Evolutionary conservation across 2,797 vertebrate species (phyloP).

Genomic region (Neopelma chrysocephalum): DNA sequence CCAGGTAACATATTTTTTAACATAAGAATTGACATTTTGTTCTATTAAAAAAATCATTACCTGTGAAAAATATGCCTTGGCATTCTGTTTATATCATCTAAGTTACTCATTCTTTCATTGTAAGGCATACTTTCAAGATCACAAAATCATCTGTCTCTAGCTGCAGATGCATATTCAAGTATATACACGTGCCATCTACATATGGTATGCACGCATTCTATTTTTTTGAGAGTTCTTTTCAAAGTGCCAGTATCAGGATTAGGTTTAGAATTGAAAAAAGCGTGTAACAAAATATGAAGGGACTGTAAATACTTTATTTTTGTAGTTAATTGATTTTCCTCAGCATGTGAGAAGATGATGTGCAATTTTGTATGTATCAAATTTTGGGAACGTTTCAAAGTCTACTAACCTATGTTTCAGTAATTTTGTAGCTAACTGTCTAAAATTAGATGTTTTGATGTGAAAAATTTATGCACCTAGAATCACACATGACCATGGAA

Average conservation of each 20-base stretch:
- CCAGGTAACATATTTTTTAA: neutral
- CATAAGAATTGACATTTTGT: neutral
- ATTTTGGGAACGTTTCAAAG: neutral
- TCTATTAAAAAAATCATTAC: neutral
- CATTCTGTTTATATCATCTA: neutral
- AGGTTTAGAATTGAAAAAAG: neutral
- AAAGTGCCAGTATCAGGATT: neutral
- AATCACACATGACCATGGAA: neutral
- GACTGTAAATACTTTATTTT: neutral
- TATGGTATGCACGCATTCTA: neutral
- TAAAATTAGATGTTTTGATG: neutral
- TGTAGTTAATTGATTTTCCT: neutral
- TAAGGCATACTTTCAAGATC: neutral
- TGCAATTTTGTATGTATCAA: neutral
- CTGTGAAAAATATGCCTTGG: neutral
- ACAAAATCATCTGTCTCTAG: neutral
- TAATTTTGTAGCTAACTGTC: neutral
- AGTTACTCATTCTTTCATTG: neutral
- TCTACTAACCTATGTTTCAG: neutral
- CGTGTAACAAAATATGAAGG: neutral
- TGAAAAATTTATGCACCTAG: neutral
- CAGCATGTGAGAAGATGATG: neutral
- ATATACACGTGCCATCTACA: fast-evolving
- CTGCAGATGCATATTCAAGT: neutral
- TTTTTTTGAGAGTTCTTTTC: neutral